These are phyloP conservation scores for Astyanax mexicanus DNA, from an alignment of 2,797 vertebrate species.

Conservation along the genomic window DNA sequence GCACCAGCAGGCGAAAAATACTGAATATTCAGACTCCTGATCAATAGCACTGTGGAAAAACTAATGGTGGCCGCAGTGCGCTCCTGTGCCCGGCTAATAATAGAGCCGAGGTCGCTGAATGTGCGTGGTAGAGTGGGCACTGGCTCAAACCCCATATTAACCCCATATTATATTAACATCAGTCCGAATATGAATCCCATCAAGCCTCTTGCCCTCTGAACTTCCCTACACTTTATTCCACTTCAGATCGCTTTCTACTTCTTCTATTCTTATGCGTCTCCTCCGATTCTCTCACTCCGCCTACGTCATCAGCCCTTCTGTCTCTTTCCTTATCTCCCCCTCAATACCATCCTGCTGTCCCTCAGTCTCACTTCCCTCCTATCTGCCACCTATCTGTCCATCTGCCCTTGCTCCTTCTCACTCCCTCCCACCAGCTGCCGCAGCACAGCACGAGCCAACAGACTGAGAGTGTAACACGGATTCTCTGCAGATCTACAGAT, in stretches of 20 bases:
- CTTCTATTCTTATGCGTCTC: conserved; percentile 18
- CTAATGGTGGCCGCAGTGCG: conserved; percentile 72
- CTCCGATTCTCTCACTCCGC: conserved; percentile 32
- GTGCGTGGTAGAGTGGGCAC: conserved; percentile 23
- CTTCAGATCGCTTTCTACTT: conserved; percentile 16
- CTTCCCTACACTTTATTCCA: conserved; percentile 21
- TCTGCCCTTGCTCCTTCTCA: conserved; percentile 25
- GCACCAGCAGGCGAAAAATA: conserved; percentile 35
- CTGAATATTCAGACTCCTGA: conserved; percentile 54
- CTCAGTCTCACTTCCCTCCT: conserved; percentile 40
- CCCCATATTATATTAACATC: conserved; percentile 38
- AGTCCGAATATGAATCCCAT: conserved; percentile 14
- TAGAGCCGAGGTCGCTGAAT: conserved; percentile 32
- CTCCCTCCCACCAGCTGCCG: conserved; percentile 21
- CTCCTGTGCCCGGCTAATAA: conserved; percentile 49
- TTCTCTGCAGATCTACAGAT: background rate
- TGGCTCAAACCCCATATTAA: conserved; percentile 15
- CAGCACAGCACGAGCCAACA: background rate
- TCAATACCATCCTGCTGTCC: conserved; percentile 36
- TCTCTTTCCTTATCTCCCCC: conserved; percentile 20
- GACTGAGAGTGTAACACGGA: background rate
- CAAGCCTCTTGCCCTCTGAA: background rate
- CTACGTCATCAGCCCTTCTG: conserved; percentile 34
- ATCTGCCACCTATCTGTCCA: conserved; percentile 39
- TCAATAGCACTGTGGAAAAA: conserved; percentile 80